phyloP scores from a whole-genome alignment of 2,888 invertebrate genomes.

The Didymodactylos carnosus region DNA sequence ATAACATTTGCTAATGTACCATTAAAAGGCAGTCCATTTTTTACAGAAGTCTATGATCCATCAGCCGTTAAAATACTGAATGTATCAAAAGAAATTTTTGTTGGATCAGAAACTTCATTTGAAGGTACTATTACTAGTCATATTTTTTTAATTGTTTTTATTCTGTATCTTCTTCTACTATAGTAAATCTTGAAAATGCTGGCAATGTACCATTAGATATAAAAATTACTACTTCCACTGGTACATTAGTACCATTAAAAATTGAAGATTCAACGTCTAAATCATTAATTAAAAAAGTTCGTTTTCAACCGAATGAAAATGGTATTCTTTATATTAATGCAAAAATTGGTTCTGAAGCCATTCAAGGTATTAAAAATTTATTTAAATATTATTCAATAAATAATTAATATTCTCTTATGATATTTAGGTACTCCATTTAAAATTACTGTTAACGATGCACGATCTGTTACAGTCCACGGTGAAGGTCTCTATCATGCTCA shows the following conservation, averaged over 20 bases:
- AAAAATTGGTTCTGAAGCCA: background rate
- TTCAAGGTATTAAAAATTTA: background rate
- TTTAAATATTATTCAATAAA: no score
- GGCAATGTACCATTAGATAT: constrained; percentile 76
- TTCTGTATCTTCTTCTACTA: no score
- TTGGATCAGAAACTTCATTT: constrained; percentile 10
- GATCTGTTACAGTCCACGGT: constrained; percentile 43
- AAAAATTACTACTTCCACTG: constrained; percentile 55
- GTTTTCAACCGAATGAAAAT: constrained; percentile 1
- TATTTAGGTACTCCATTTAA: constrained; percentile 21
- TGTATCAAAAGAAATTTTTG: constrained; percentile 7
- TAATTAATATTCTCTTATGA: no score
- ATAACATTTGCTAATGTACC: constrained; percentile 20
- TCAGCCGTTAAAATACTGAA: constrained; percentile 34
- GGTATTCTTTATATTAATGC: background rate
- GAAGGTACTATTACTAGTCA: constrained; percentile 41
- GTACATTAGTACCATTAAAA: background rate
- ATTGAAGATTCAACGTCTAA: constrained; percentile 2
- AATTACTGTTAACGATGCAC: constrained; percentile 39
- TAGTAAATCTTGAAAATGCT: constrained; percentile 63
- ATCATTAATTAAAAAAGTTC: background rate
- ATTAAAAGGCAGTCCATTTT: constrained; percentile 17
- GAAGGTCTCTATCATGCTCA: constrained; percentile 39
- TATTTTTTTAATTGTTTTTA: no score
- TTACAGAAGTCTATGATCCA: constrained; percentile 43